Evolutionary conservation across 2,797 vertebrate species (phyloP).

Genomic region (Eurystomus glaucurus): DNA sequence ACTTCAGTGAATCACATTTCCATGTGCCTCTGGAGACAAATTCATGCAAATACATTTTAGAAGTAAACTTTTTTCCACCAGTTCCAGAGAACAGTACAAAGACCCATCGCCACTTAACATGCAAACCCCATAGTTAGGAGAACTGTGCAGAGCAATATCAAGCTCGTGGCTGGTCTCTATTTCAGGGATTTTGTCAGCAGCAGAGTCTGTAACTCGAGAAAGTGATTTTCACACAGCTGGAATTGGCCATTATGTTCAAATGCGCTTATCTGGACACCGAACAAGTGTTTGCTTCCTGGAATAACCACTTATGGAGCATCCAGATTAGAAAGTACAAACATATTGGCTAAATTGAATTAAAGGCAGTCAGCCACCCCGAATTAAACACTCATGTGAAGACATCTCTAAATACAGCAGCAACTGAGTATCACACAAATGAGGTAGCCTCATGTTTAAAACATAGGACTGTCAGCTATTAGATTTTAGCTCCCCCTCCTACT

Average conservation of each 20-base stretch:
- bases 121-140: not conserved
- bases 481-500: constrained; percentile 21
- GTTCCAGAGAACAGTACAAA: fast-evolving
- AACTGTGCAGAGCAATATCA: not conserved
- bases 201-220: not conserved
- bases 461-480: constrained; percentile 1
- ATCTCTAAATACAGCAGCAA: constrained; percentile 48
- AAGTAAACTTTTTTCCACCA: not conserved
- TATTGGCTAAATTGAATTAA: constrained; percentile 48
- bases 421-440: constrained; percentile 4
- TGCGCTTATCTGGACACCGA: not conserved
- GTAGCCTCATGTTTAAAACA: constrained; percentile 53
- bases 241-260: not conserved
- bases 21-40: constrained; percentile 12
- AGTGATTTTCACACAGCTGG: constrained; percentile 5
- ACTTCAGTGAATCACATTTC: not conserved
- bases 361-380: constrained; percentile 35
- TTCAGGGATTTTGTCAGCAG: not conserved
- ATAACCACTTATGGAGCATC: not conserved
- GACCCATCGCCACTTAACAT: not conserved
- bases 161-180: not conserved
- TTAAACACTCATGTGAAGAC: constrained; percentile 38
- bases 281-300: constrained; percentile 26
- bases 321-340: constrained; percentile 44
- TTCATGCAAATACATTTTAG: not conserved